Evolutionary conservation across 2,797 vertebrate species (phyloP), one percentile per base, ranked within the genome.

Genomic region (Dendrocincla tyrannina): DNA sequence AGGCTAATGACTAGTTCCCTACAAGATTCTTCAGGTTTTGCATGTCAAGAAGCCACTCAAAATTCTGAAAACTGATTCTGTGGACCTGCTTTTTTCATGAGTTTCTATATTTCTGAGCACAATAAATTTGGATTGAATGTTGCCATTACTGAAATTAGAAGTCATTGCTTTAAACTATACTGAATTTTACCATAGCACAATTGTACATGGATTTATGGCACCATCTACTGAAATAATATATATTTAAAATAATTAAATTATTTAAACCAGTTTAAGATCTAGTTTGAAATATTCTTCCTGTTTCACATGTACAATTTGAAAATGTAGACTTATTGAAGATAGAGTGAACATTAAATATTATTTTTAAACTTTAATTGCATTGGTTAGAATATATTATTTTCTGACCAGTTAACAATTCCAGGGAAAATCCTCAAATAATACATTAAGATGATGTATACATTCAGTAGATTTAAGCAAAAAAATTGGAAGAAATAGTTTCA

Each of bases 211-310:
- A 22, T 95, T 88, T 93, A 90, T 85, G 85, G 87, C 73, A 97
- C 84, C 76, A 89, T 44, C 84, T 94, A 92, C 66, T 68, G 75
- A 94, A 95, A 89, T 52, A 79, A 5, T 74, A 47, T 12, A 53
- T 35, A 15, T 10, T 28, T 53, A 59, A 87, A 84, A 88, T 55
- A 80, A 1, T 79, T 50, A 66, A 81, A 69, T 47, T 27, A 62
- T 49, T 28, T 62, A 74, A 53, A 84, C 35, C 12, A 18, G 10
- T 27, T 76, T 44, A 49, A 66, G 30, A 91, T 55, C 24, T n/a
- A 59, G 1, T 32, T 67, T 60, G 17, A 89, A 77, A 72, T 28
- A 39, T 27, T 44, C 19, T 44, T 64, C 8, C 8, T n/a, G 12
- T 22, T 89, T 75, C 33, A 25, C 59, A 20, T 28, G 25, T 81